Conservation (phyloP, 2,888 invertebrate species). For the Charanyca ferruginea region DNA sequence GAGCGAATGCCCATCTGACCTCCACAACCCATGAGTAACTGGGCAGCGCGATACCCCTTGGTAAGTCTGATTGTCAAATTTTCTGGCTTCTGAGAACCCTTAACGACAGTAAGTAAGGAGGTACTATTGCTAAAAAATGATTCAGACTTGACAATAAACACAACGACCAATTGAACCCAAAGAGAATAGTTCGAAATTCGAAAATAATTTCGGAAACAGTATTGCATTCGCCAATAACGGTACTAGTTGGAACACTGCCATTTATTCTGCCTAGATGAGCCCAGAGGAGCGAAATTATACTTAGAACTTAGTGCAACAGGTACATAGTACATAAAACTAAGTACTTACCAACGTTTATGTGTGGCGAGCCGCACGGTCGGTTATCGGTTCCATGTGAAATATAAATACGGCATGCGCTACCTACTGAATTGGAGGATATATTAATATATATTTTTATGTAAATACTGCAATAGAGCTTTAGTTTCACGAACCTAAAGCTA, state of each 20-base stretch:
- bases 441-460: not conserved
- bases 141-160: too few relatives aligned
- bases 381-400: not conserved
- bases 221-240: not conserved
- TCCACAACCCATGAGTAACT: too few relatives aligned
- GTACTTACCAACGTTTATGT: conserved; percentile 5
- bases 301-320: conserved; percentile 20
- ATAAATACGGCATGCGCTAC: conserved; percentile 1
- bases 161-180: too few relatives aligned
- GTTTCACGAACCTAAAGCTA: not conserved
- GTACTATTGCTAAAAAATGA: too few relatives aligned
- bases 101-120: too few relatives aligned
- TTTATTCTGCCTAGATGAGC: not conserved
- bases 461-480: not conserved
- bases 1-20: too few relatives aligned
- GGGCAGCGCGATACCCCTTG: too few relatives aligned
- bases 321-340: conserved; percentile 12
- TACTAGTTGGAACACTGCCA: not conserved
- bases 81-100: too few relatives aligned
- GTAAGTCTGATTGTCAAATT: too few relatives aligned
- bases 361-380: conserved; percentile 14
- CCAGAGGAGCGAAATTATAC: not conserved
- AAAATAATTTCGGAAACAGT: not conserved
- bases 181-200: too few relatives aligned
- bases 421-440: not conserved